These are phyloP conservation scores for Oceanodroma leucorhoa DNA, from an alignment of 2,797 vertebrate genomes.

Conservation along the genomic window DNA sequence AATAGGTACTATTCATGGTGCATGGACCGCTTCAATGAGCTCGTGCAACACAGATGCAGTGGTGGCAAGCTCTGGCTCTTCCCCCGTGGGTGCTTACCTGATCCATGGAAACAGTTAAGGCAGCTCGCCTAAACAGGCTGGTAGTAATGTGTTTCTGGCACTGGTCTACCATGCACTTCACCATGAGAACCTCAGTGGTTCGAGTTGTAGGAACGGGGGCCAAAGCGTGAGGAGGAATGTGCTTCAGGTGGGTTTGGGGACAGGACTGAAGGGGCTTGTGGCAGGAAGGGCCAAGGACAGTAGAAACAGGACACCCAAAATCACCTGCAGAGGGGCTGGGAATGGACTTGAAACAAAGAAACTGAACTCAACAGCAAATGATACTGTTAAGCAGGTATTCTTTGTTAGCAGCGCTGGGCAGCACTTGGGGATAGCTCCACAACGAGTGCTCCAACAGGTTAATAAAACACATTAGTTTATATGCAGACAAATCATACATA, in stretches of 20 bases:
- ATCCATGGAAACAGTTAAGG: not conserved
- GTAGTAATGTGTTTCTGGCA: not conserved
- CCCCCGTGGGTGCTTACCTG: fast-evolving
- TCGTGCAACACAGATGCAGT: fast-evolving
- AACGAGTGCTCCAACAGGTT: too few relatives aligned
- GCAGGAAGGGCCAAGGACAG: not conserved
- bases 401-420: too few relatives aligned
- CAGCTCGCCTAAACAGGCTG: not conserved
- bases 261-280: not conserved
- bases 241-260: not conserved
- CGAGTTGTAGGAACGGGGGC: too few relatives aligned
- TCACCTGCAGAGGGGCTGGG: not conserved
- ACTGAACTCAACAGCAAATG: too few relatives aligned
- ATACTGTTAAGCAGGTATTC: too few relatives aligned
- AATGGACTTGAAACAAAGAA: not conserved
- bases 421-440: too few relatives aligned
- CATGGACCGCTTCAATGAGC: fast-evolving
- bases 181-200: fast-evolving
- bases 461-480: too few relatives aligned
- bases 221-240: not conserved
- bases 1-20: not conserved
- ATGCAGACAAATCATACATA: too few relatives aligned
- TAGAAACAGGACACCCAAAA: not conserved
- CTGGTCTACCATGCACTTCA: not conserved
- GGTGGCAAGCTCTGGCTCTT: not conserved